Conservation (phyloP, 2,888 invertebrate genomes). For the Chelonus formosanus region DNA sequence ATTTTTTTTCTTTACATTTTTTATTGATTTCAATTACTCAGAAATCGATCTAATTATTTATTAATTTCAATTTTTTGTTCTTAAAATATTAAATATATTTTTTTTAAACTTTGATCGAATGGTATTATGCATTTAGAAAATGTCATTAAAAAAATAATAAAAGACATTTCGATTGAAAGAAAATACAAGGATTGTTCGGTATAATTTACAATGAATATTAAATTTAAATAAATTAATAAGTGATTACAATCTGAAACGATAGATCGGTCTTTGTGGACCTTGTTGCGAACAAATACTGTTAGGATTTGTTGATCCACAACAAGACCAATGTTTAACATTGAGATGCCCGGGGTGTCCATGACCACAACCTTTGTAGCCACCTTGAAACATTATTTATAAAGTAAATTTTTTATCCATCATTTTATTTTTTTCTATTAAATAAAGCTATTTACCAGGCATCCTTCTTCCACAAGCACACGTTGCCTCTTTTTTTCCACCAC, state of each 20-base stretch:
- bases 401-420: constrained; percentile 14
- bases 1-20: no score
- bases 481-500: constrained; percentile 75
- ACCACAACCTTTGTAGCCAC: constrained; percentile 74
- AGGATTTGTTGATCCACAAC: constrained; percentile 71
- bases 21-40: no score
- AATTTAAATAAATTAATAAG: background rate
- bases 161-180: no score
- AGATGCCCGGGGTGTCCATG: constrained; percentile 85
- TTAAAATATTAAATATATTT: no score
- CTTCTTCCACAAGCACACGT: constrained; percentile 77
- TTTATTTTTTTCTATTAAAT: background rate
- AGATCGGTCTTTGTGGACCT: constrained; percentile 45
- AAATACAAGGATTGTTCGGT: no score
- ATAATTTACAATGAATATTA: no score
- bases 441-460: constrained; percentile 72
- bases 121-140: no score
- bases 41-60: no score
- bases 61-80: no score
- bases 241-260: constrained; percentile 41
- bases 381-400: constrained; percentile 45
- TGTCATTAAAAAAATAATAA: no score
- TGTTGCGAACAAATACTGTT: constrained; percentile 48
- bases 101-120: no score
- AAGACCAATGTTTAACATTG: constrained; percentile 83